A percentile compares a stretch with the other conserved stretches of the same genome.
Conservation (phyloP, 2,113 vertebrate species). For the Chlorodrepanis virens region DNA sequence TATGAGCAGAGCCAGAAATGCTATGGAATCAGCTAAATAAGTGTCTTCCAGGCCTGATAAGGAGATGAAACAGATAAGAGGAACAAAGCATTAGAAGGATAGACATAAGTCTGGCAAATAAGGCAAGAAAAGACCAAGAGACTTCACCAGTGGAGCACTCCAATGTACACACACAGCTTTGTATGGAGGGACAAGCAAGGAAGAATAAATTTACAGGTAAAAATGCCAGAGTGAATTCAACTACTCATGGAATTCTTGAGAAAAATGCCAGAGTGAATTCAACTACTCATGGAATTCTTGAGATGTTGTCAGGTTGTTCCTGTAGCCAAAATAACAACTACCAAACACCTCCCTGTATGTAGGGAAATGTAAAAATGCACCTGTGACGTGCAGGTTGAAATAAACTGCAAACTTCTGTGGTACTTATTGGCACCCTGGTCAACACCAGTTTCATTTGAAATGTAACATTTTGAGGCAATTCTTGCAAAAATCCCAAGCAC, state of each 20-base stretch:
- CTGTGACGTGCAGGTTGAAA: not conserved
- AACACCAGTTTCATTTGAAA: not conserved
- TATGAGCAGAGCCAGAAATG: not conserved
- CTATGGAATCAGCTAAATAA: not conserved
- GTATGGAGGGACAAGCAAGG: not conserved
- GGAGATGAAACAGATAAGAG: not conserved
- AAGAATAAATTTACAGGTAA: not conserved
- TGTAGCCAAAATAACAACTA: not conserved
- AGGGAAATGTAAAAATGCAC: not conserved
- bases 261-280: not conserved
- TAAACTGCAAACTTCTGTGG: not conserved
- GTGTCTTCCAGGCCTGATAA: not conserved
- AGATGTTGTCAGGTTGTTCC: not conserved
- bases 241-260: not conserved
- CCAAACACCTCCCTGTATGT: not conserved
- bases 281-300: not conserved
- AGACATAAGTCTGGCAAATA: not conserved
- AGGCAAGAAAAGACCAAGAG: not conserved
- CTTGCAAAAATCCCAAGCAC: not conserved
- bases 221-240: not conserved
- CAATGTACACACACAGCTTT: not conserved
- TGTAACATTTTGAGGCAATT: not conserved
- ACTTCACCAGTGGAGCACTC: not conserved
- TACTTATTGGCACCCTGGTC: fast-evolving
- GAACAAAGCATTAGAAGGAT: not conserved